Evolutionary conservation across 2,888 invertebrate genomes (phyloP).

Genomic region (Nemapogon koenigi): DNA sequence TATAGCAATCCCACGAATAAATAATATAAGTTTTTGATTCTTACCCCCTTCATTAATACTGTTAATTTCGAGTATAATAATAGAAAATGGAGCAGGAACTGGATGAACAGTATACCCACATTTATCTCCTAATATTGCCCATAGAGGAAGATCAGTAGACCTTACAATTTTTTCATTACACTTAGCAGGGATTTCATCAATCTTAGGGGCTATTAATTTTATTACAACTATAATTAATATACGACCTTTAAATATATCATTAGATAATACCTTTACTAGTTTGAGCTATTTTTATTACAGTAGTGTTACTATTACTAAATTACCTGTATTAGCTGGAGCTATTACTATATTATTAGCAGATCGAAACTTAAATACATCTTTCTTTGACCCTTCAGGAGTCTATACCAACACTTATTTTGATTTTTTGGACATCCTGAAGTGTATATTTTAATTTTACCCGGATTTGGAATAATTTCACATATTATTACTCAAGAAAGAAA

Average conservation of each 20-base stretch:
- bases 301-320: constrained; percentile 67
- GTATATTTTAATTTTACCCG: constrained; percentile 85
- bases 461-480: constrained; percentile 83
- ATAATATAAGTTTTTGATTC: constrained; percentile 85
- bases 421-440: constrained; percentile 90
- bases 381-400: constrained; percentile 80
- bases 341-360: constrained; percentile 82
- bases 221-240: constrained; percentile 79
- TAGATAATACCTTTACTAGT: constrained; percentile 75
- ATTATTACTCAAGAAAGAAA: constrained; percentile 77
- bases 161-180: constrained; percentile 79
- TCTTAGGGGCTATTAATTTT: constrained; percentile 82
- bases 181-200: constrained; percentile 74
- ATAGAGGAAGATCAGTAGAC: constrained; percentile 74
- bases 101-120: constrained; percentile 83
- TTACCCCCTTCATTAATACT: constrained; percentile 74
- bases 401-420: constrained; percentile 87
- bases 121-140: constrained; percentile 67
- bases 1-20: constrained; percentile 84
- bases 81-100: constrained; percentile 75
- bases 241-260: constrained; percentile 62
- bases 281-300: constrained; percentile 69
- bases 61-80: constrained; percentile 67
- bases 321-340: constrained; percentile 80
- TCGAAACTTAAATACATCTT: constrained; percentile 81